Conservation (phyloP, 2,797 vertebrate species). For the Artibeus lituratus region DNA sequence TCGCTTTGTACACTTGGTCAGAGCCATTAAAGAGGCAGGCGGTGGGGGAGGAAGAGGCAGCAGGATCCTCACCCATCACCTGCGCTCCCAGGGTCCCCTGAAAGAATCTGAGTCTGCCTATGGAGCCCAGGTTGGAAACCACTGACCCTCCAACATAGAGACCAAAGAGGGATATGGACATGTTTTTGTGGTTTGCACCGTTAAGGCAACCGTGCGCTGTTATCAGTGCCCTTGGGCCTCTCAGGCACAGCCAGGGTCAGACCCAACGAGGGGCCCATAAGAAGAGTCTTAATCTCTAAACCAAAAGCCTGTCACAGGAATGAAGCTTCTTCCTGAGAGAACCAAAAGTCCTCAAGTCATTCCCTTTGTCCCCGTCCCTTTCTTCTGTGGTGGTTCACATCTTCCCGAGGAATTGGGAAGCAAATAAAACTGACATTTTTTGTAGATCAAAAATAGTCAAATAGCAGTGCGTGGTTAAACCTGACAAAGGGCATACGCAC, state of each 20-base stretch:
- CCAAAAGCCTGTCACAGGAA: background rate
- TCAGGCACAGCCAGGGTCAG: background rate
- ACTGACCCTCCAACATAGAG: background rate
- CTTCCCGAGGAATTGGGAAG: background rate
- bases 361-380: fast-evolving
- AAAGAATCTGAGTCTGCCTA: background rate
- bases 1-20: background rate
- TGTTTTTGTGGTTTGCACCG: background rate
- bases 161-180: background rate
- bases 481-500: fast-evolving
- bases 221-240: background rate
- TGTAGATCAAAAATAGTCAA: background rate
- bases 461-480: background rate
- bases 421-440: background rate
- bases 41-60: background rate
- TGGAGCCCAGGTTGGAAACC: background rate
- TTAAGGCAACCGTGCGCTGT: fast-evolving
- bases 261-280: background rate
- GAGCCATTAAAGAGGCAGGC: background rate
- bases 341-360: fast-evolving
- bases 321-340: background rate
- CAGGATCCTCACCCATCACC: background rate
- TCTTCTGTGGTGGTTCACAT: background rate
- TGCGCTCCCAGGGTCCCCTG: background rate
- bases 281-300: background rate